phyloP scores from a whole-genome alignment of 1,140 invertebrate species.

The Calliphora vicina region DNA sequence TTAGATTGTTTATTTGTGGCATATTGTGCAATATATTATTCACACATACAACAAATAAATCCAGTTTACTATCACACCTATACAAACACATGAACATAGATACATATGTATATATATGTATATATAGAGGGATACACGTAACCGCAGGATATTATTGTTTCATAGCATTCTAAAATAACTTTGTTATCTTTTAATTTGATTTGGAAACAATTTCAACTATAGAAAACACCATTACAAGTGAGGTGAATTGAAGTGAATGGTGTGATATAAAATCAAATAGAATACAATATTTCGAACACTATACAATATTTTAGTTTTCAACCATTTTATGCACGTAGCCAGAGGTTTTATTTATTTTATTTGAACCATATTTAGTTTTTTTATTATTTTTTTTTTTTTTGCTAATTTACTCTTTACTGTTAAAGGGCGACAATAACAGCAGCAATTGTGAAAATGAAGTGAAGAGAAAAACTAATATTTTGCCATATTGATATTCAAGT shows the following conservation, averaged over 20 bases:
- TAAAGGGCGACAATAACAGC: background rate
- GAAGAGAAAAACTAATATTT: background rate
- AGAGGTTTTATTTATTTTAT: slow-evolving; percentile 1
- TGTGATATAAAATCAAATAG: background rate
- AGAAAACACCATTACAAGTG: background rate
- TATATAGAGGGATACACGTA: background rate
- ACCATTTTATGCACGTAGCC: slow-evolving; percentile 9
- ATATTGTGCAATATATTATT: background rate
- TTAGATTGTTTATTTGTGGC: background rate
- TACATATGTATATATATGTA: too few relatives aligned
- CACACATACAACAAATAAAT: too few relatives aligned
- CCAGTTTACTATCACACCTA: too few relatives aligned
- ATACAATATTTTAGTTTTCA: background rate
- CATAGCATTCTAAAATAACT: slow-evolving; percentile 25
- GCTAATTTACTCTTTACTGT: background rate
- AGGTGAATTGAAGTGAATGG: background rate
- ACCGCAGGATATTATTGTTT: slow-evolving; percentile 10
- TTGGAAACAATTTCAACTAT: slow-evolving; percentile 20
- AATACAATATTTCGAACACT: too few relatives aligned
- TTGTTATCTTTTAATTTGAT: slow-evolving; percentile 35
- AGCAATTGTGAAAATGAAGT: too few relatives aligned
- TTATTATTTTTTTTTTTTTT: slow-evolving; percentile 7
- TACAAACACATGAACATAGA: too few relatives aligned
- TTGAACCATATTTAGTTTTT: background rate
- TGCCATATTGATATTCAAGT: background rate